A percentile compares a stretch with the other conserved stretches of the same genome.
phyloP scores from a whole-genome alignment of 2,888 invertebrate species.

The Thymelicus acteon region DNA sequence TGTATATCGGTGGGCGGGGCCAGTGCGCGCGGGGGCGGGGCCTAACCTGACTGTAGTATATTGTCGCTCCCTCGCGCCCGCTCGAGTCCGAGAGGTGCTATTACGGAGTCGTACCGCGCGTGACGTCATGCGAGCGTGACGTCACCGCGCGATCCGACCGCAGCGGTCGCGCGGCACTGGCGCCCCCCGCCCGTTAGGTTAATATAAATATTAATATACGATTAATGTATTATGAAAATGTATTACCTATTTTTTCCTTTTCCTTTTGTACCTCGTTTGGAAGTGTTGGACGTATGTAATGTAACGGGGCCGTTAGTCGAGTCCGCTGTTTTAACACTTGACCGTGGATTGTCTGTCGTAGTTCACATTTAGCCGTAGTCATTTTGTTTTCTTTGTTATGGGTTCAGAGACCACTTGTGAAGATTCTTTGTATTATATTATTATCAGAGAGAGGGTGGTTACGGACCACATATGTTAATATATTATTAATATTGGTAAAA shows the following conservation, averaged over 20 bases:
- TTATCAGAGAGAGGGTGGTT: conserved; percentile 81
- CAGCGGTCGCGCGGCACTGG: conserved; percentile 39
- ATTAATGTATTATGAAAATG: conserved; percentile 74
- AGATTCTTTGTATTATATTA: conserved; percentile 84
- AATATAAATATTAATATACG: conserved; percentile 53
- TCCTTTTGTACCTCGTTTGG: conserved; percentile 75
- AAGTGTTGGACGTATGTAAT: conserved; percentile 66
- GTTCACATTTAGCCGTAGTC: conserved; percentile 65
- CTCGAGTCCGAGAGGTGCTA: conserved; percentile 40
- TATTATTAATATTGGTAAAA: conserved; percentile 85
- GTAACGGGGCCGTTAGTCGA: conserved; percentile 56
- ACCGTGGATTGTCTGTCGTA: conserved; percentile 52
- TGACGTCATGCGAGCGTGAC: background rate
- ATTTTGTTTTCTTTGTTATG: conserved; percentile 80
- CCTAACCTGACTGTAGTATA: conserved; percentile 40
- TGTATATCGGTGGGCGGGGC: conserved; percentile 62
- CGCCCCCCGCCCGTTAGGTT: conserved; percentile 64
- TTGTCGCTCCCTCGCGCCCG: conserved; percentile 11
- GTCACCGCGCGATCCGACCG: conserved; percentile 1
- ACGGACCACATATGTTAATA: conserved; percentile 84
- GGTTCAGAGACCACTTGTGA: conserved; percentile 77
- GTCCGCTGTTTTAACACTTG: conserved; percentile 62
- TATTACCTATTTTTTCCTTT: conserved; percentile 62
- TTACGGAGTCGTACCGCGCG: background rate
- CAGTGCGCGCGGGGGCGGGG: conserved; percentile 36